Evolutionary conservation across 2,797 vertebrate genomes (phyloP), one percentile per base, ranked within the genome.

Genomic region (Meriones psammophilus): DNA sequence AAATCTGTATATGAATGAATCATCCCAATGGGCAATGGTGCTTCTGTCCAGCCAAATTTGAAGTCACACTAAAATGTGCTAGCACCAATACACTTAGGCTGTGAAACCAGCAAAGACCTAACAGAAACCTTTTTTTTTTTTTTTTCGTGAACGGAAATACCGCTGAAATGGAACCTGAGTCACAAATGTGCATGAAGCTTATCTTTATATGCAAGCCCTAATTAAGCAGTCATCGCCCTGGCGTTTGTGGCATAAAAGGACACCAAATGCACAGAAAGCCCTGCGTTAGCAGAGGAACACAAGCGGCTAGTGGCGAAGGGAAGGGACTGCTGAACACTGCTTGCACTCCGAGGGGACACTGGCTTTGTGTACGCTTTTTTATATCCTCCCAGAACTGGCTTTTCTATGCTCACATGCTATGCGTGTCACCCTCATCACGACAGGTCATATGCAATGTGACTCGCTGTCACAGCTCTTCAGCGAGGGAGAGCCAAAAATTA

Each of bases 401-500:
- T 66, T 77, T 54, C 30, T 5, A 7, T 68, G 58, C 26, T 18
- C 69, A 62, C 46, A 13, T 91, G 93, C 78, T 96, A 85, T 80
- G 73, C 8, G 2, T 4, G 30, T 73, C 77, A 30, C 89, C 94
- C 89, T 97, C 83, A 91, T 96, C 56, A 90, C 93, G 96, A 62
- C n/a, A 95, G 85, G 81, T 95, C 94, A 90, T 91, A 69, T 5
- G 95, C 96, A 94, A 96, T 95, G 94, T n/a, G 77, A 56, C 88
- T 69, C 92, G 96, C 64, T 94, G 86, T 90, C 69, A 96, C n/a
- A 17, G 94, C 94, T 91, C 89, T 92, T 89, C 77, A 62, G 76
- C 69, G 66, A 91, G 86, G 78, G 95, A 89, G 89, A 97, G 97
- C 97, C 98, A 98, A 97, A 50, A 98, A 98, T 95, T 97, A 98